phyloP scores from a whole-genome alignment of 2,113 vertebrate species.

The Dipodomys stephensi region DNA sequence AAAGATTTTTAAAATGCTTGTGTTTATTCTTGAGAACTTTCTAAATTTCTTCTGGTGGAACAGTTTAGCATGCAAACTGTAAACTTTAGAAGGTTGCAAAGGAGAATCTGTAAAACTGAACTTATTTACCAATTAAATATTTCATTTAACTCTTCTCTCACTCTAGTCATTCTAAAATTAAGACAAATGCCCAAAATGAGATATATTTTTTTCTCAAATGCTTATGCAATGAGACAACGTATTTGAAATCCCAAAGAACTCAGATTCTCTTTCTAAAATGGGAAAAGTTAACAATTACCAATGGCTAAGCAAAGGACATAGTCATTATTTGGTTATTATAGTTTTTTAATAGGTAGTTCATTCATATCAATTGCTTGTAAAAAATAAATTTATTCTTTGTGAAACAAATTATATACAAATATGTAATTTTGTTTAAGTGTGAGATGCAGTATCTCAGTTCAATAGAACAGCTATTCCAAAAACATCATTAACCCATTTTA shows the following conservation, averaged over 20 bases:
- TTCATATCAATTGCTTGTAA: neutral
- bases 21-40: conserved; percentile 47
- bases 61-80: conserved; percentile 59
- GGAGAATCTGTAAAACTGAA: conserved; percentile 23
- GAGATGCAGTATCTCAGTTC: neutral
- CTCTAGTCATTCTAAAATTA: conserved; percentile 34
- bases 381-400: neutral
- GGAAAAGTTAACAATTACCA: conserved; percentile 56
- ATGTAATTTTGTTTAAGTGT: neutral
- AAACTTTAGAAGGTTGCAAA: conserved; percentile 50
- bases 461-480: neutral
- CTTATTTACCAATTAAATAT: conserved; percentile 9
- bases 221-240: conserved; percentile 24
- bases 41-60: conserved; percentile 60
- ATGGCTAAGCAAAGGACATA: conserved; percentile 60
- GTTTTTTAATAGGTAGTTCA: conserved; percentile 49
- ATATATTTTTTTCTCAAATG: conserved; percentile 9
- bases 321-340: conserved; percentile 37
- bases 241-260: conserved; percentile 52
- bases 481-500: neutral
- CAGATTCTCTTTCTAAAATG: conserved; percentile 70
- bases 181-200: conserved; percentile 28
- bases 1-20: conserved; percentile 72
- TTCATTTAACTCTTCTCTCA: neutral
- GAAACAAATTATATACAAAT: neutral